Evolutionary conservation across 2,888 invertebrate genomes (phyloP).

Genomic region (Bugulina stolonifera): DNA sequence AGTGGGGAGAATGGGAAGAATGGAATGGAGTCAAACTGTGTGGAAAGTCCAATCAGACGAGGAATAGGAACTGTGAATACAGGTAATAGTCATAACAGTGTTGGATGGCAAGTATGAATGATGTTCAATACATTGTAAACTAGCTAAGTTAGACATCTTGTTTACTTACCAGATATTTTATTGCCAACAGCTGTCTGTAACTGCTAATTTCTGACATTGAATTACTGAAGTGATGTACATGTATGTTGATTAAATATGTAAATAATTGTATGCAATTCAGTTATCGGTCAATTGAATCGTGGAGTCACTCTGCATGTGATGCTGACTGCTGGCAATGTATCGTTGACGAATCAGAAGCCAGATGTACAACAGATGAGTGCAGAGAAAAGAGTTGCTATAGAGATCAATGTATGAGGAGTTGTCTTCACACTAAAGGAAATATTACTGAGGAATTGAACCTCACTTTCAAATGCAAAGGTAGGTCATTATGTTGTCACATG

Average conservation of each 20-base stretch:
- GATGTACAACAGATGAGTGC: background rate
- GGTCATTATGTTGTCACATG: too few species aligned
- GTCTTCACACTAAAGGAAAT: background rate
- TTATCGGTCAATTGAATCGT: slow-evolving; percentile 10
- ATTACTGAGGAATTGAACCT: background rate
- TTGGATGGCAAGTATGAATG: too few species aligned
- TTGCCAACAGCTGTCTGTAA: too few species aligned
- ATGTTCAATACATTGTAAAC: too few species aligned
- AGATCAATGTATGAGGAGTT: background rate
- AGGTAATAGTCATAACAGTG: slow-evolving; percentile 11
- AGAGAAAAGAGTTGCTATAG: background rate
- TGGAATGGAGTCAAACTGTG: background rate
- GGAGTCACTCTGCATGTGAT: slow-evolving; percentile 10
- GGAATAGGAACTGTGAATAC: slow-evolving; percentile 2
- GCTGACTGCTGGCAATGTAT: slow-evolving; percentile 20
- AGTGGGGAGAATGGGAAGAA: slow-evolving; percentile 21
- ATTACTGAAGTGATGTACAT: too few species aligned
- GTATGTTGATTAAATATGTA: too few species aligned
- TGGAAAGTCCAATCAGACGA: background rate
- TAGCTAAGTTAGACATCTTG: too few species aligned
- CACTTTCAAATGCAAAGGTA: slow-evolving; percentile 20
- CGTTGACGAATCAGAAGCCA: slow-evolving; percentile 7
- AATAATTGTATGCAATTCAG: too few species aligned
- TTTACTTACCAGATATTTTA: too few species aligned
- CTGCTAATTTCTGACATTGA: too few species aligned